Evolutionary conservation across 2,797 vertebrate species (phyloP).

Genomic region (Anguilla obscura): DNA sequence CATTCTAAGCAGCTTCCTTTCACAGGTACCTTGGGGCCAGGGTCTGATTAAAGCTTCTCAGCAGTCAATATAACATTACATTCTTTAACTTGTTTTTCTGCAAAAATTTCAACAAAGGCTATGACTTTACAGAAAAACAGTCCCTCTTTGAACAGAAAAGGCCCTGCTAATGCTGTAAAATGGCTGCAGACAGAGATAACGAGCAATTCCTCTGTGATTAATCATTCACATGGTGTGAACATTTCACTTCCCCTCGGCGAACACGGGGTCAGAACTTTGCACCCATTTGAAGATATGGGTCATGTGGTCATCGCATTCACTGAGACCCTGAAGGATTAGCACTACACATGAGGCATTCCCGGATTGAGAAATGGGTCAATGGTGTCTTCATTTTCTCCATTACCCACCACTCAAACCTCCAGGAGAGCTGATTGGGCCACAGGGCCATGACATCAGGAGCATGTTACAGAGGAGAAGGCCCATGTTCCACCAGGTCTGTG

Average conservation of each 20-base stretch:
- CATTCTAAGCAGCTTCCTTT: background rate
- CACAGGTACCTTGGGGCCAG: background rate
- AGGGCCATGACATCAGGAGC: slow-evolving; percentile 17
- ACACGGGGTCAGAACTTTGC: background rate
- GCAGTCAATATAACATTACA: background rate
- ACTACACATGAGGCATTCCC: slow-evolving; percentile 1
- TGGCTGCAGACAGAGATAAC: background rate
- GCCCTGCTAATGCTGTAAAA: background rate
- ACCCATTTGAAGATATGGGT: background rate
- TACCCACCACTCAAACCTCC: background rate
- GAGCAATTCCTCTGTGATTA: background rate
- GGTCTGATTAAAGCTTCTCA: background rate
- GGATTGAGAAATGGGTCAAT: slow-evolving; percentile 8
- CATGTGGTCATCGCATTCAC: background rate
- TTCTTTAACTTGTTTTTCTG: background rate
- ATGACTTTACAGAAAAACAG: background rate
- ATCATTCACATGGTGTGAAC: background rate
- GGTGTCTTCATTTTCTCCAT: background rate
- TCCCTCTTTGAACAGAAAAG: background rate
- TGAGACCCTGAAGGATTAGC: background rate
- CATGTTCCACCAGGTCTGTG: slow-evolving; percentile 45
- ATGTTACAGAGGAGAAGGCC: slow-evolving; percentile 36
- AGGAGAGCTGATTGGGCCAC: slow-evolving; percentile 1
- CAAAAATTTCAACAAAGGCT: background rate
- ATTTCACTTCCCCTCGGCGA: background rate